Base-by-base conservation (phyloP, 2,797 vertebrate species). In the Steatocranus sp. region DNA sequence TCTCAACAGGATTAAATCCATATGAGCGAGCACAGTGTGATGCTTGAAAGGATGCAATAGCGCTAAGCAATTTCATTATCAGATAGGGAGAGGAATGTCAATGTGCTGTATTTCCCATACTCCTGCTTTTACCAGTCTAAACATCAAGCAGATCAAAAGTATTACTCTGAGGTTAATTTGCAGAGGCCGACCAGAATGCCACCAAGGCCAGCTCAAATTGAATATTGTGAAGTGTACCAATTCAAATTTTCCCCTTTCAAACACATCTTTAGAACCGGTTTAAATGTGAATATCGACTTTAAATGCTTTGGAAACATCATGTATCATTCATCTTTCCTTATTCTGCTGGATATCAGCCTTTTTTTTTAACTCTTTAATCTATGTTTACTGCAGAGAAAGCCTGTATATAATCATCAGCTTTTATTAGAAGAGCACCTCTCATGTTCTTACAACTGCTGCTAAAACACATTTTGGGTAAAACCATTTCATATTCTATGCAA, bases 1-100 rank as follows among this genome's bases (percentile, higher is more conserved):
- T 92, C 89, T 84, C 90, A 90, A 92, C 83, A 90, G 91, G 90
- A 95, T 92, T 91, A 92, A 93, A 93, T 91, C 91, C 92, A 91
- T 91, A 93, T 89, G 92, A 94, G 86, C 61, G 76, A 90, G 91
- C 89, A 92, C 84, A 91, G 87, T 91, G 89, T 90, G 90, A 95
- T 88, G 93, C 93, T 93, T 92, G 93, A 95, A 94, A 91, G 91
- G 92, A 94, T 90, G 91, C 91, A 91, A 91, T 91, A 92, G 87
- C 87, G 46, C 91, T 90, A 87, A 93, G 91, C 89, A 92, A 93
- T 95, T 95, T 94, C 94, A 95, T 95, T 95, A 94, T 87, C 68
- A 85, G 88, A 91, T 90, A 91, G 88, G 80, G 83, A 83, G 86
- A 89, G 89, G 92, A 93, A 94, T 92, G 89, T 92, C 93, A 93